Base-by-base conservation (phyloP, 2,888 invertebrate species). In the Drosophila dives region DNA sequence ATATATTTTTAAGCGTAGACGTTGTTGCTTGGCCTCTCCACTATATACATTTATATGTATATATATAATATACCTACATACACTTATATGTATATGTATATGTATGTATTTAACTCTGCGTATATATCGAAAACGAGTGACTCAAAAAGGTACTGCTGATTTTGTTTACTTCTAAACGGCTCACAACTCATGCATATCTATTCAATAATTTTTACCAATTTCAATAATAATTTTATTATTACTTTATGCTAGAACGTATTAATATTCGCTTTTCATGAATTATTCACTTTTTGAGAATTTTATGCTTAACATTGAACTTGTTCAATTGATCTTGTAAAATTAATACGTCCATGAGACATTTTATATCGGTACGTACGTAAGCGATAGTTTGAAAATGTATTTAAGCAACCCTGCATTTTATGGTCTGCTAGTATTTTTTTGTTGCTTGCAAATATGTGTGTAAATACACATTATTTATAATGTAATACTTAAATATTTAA, bases 271-370 rank as follows among this genome's bases (percentile, higher is more conserved):
- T 62, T 73, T 55, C 38, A 29, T 50, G 17, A 67, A 73, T 55
- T 59, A 58, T 32, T 68, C 62, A 32, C 73, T 67, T 48, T 29
- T 49, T 38, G 17, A 64, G 7, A 26, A n/a, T 20, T 29, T 6
- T 55, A 51, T 32, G 55, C 55, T 48, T 38, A 53, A 48, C 20
- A 48, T 42, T 49, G 67, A 67, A 64, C 65, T 67, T 36, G 55
- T 56, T 72, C 55, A 51, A n/a, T 56, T 33, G 11, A 60, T 36
- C 17, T 23, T n/a, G 23, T 38, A n/a, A 64, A 2, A 15, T 17
- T n/a, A 11, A 64, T 17, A 49, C 38, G 32, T 60, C 38, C 15
- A 15, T 32, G 23, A 23, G 15, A 45, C 45, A 15, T 15, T 23
- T n/a, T 54, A 34, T 54, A 62, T 54, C 62, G 54, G 34, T 34